Evolutionary conservation across 2,888 invertebrate species (phyloP).

Genomic region (Conus canariensis): DNA sequence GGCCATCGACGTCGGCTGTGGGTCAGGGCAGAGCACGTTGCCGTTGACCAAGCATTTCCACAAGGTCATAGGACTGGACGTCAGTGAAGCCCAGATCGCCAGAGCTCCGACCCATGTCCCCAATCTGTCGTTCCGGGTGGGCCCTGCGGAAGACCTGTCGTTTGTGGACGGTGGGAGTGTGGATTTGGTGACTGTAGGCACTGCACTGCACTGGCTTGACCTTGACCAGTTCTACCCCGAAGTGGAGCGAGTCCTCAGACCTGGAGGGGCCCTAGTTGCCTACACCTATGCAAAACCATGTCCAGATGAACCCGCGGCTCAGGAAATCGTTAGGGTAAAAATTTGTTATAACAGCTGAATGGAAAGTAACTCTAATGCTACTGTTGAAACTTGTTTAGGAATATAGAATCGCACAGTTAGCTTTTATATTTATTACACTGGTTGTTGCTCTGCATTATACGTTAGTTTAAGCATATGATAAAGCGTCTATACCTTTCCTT

Average conservation of each 20-base stretch:
- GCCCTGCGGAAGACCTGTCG: conserved; percentile 77
- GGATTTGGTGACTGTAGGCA: conserved; percentile 79
- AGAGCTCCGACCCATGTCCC: conserved; percentile 70
- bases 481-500: too few species aligned
- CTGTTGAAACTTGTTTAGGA: too few species aligned
- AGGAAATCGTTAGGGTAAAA: background rate
- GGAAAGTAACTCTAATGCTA: too few species aligned
- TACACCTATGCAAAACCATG: background rate
- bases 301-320: conserved; percentile 18
- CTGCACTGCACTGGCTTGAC: conserved; percentile 80
- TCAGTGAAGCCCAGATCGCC: conserved; percentile 78
- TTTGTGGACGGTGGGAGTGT: conserved; percentile 58
- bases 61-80: conserved; percentile 79
- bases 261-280: conserved; percentile 20
- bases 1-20: conserved; percentile 72
- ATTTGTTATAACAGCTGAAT: background rate
- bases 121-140: conserved; percentile 69
- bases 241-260: conserved; percentile 77
- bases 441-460: too few species aligned
- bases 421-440: too few species aligned
- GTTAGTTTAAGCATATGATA: too few species aligned
- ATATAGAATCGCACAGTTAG: too few species aligned
- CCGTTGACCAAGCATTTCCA: conserved; percentile 78
- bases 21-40: conserved; percentile 81
- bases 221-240: conserved; percentile 78